phyloP scores from a whole-genome alignment of 1,140 invertebrate genomes.

The Drosophila bipectinata region DNA sequence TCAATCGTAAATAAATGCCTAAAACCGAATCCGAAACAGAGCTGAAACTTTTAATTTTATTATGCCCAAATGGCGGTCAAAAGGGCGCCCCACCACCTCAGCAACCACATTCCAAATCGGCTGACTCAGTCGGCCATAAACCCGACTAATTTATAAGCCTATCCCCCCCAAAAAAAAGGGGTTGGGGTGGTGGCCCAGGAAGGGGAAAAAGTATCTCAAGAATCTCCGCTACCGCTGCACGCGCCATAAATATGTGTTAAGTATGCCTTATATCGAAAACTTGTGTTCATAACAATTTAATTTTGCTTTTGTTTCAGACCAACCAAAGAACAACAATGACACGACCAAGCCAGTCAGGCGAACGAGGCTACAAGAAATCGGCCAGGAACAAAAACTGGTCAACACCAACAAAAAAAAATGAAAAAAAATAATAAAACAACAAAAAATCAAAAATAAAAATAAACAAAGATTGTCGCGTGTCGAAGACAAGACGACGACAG shows the following conservation, averaged over 20 bases:
- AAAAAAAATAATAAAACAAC: not conserved
- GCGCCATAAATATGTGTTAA: constrained; percentile 82
- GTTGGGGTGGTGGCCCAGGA: not conserved
- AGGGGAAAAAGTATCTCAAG: constrained; percentile 63
- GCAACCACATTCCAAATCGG: constrained; percentile 34
- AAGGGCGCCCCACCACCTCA: constrained; percentile 5
- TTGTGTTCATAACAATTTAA: constrained; percentile 83
- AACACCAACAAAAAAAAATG: not conserved
- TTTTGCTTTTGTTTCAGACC: constrained; percentile 75
- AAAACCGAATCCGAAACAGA: constrained; percentile 23
- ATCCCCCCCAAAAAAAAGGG: not conserved
- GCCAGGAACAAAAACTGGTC: not conserved
- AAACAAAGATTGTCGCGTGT: constrained; percentile 76
- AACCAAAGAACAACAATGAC: constrained; percentile 43
- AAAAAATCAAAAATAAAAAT: constrained; percentile 14
- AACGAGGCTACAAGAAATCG: constrained; percentile 40
- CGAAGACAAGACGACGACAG: constrained; percentile 66
- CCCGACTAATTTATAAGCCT: constrained; percentile 60
- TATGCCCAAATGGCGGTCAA: constrained; percentile 1
- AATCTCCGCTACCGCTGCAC: constrained; percentile 78
- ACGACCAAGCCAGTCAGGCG: constrained; percentile 8
- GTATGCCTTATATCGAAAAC: constrained; percentile 77
- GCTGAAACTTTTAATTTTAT: constrained; percentile 42
- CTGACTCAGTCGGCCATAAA: constrained; percentile 58
- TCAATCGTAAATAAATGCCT: constrained; percentile 42